phyloP scores from a whole-genome alignment of 2,797 vertebrate species.

The Kryptolebias ocellatus region DNA sequence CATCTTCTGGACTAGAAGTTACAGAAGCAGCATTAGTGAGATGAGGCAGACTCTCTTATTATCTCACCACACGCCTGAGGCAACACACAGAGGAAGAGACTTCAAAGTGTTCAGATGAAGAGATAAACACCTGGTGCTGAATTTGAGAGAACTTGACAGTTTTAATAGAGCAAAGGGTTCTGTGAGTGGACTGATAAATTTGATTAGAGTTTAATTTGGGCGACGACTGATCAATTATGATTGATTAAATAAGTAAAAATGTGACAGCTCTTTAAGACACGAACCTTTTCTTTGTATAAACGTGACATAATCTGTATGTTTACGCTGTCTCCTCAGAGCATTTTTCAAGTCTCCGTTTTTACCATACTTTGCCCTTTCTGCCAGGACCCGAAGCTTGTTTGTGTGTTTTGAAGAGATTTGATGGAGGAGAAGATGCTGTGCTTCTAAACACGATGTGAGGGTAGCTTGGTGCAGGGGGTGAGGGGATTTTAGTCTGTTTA shows the following conservation, averaged over 20 bases:
- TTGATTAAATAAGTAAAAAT: slow-evolving; percentile 15
- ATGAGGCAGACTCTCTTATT: slow-evolving; percentile 71
- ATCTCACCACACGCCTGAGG: slow-evolving; percentile 69
- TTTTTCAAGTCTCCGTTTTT: slow-evolving; percentile 26
- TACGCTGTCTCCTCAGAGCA: slow-evolving; percentile 28
- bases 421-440: slow-evolving; percentile 43
- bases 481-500: slow-evolving; percentile 67
- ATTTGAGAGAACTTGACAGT: slow-evolving; percentile 65
- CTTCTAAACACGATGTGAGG: slow-evolving; percentile 34
- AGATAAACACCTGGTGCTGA: slow-evolving; percentile 65
- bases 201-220: slow-evolving; percentile 32
- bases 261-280: slow-evolving; percentile 8
- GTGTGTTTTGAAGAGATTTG: slow-evolving; percentile 46
- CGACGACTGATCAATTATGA: slow-evolving; percentile 34
- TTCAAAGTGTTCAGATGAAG: slow-evolving; percentile 69
- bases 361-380: slow-evolving; percentile 39
- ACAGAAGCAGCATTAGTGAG: slow-evolving; percentile 82
- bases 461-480: slow-evolving; percentile 41
- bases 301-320: slow-evolving; percentile 19
- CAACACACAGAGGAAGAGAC: slow-evolving; percentile 64
- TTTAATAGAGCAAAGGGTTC: slow-evolving; percentile 46
- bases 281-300: slow-evolving; percentile 18
- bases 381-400: slow-evolving; percentile 30
- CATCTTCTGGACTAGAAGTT: slow-evolving; percentile 82
- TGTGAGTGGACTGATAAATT: slow-evolving; percentile 34